Evolutionary conservation across 2,113 vertebrate genomes (phyloP).

Genomic region (Atrichornis clamosus): DNA sequence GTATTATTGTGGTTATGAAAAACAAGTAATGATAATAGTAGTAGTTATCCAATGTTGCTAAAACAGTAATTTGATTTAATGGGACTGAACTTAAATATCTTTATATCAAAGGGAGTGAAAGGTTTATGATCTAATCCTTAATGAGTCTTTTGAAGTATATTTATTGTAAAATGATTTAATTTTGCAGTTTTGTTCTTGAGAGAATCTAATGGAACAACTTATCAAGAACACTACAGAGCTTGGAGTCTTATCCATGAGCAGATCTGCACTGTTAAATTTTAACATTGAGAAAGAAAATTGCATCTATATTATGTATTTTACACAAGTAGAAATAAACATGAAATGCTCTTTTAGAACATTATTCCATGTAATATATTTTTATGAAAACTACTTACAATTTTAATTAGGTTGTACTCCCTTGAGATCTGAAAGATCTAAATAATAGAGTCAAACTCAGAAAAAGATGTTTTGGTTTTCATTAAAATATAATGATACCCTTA

Average conservation of each 20-base stretch:
- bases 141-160: not conserved
- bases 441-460: slow-evolving; percentile 2
- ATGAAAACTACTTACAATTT: not conserved
- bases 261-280: not conserved
- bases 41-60: not conserved
- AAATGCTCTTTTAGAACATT: not conserved
- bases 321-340: not conserved
- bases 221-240: not conserved
- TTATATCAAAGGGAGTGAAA: not conserved
- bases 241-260: not conserved
- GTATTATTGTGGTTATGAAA: not conserved
- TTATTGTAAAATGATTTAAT: not conserved
- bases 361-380: not conserved
- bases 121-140: not conserved
- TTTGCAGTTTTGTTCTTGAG: not conserved
- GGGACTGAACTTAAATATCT: not conserved
- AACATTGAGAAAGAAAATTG: not conserved
- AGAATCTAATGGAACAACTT: not conserved
- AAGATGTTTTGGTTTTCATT: slow-evolving; percentile 8
- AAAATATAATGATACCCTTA: slow-evolving; percentile 8
- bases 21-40: not conserved
- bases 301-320: not conserved
- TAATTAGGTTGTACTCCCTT: not conserved
- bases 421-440: not conserved
- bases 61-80: not conserved